Evolutionary conservation across 2,113 vertebrate species (phyloP).

Genomic region (Cricetomys ansorgei): DNA sequence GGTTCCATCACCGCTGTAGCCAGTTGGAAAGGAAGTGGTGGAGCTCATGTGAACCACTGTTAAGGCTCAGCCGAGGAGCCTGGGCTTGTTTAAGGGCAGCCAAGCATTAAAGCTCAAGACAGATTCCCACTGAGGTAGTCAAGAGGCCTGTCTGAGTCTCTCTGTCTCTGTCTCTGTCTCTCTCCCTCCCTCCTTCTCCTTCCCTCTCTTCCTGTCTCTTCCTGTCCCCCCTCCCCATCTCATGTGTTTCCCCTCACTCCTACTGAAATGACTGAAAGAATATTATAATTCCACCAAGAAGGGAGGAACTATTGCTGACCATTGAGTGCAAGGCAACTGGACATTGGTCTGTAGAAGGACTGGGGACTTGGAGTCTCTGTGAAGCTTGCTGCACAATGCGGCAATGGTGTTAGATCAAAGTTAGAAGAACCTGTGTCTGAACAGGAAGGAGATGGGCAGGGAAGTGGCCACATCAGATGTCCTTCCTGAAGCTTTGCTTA

Average conservation of each 20-base stretch:
- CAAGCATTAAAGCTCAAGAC: neutral
- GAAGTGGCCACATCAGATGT: neutral
- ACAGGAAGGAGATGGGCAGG: neutral
- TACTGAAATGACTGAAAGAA: neutral
- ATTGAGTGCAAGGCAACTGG: no score
- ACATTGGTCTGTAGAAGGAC: neutral
- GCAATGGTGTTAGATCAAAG: neutral
- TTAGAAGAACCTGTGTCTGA: neutral
- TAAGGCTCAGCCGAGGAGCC: neutral
- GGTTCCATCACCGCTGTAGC: no score
- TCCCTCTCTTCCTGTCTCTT: neutral
- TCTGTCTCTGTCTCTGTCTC: neutral
- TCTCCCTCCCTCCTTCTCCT: no score
- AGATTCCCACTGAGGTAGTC: neutral
- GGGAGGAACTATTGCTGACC: neutral
- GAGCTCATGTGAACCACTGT: neutral
- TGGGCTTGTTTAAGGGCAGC: neutral
- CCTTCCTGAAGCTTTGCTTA: neutral
- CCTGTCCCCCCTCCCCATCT: neutral
- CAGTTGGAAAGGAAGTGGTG: neutral
- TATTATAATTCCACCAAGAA: neutral
- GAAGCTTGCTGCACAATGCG: neutral
- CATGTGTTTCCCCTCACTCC: neutral
- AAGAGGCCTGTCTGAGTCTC: neutral
- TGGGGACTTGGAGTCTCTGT: neutral